A percentile compares a stretch with the other conserved stretches of the same genome.
These are phyloP conservation scores for Epiblema foenella DNA, from an alignment of 2,888 invertebrate species.

Conservation along the genomic window DNA sequence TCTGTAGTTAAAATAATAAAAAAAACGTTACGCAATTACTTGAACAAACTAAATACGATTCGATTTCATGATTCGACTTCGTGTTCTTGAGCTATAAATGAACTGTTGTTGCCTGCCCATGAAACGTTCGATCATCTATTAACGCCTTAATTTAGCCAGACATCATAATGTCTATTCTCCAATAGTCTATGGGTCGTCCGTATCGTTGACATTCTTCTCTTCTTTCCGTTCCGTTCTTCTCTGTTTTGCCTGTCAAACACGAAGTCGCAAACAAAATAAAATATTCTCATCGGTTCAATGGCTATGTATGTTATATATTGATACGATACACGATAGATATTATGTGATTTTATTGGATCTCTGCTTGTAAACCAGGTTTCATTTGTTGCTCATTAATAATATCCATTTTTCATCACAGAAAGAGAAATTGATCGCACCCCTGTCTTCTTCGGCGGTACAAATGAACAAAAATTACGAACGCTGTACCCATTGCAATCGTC, in stretches of 20 bases:
- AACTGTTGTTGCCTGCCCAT: too few relatives aligned
- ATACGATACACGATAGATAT: background rate
- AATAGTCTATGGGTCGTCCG: background rate
- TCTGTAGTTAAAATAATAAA: too few relatives aligned
- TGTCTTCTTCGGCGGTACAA: slow-evolving; percentile 42
- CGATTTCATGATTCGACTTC: too few relatives aligned
- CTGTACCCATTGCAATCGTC: slow-evolving; percentile 77
- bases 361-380: background rate
- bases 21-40: too few relatives aligned
- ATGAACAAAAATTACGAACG: slow-evolving; percentile 82
- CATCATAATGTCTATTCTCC: background rate
- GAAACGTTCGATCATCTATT: background rate
- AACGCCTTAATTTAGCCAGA: background rate
- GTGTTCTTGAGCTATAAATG: too few relatives aligned
- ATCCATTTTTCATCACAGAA: background rate
- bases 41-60: too few relatives aligned
- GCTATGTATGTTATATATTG: slow-evolving; percentile 4
- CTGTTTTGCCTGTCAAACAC: too few relatives aligned
- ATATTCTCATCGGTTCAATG: slow-evolving; percentile 17
- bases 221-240: too few relatives aligned
- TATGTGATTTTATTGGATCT: too few relatives aligned
- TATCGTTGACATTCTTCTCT: background rate
- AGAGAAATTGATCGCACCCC: background rate
- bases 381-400: background rate
- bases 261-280: slow-evolving; percentile 7